These are phyloP conservation scores for Atrichornis clamosus DNA, from an alignment of 2,113 vertebrate genomes.

Conservation along the genomic window DNA sequence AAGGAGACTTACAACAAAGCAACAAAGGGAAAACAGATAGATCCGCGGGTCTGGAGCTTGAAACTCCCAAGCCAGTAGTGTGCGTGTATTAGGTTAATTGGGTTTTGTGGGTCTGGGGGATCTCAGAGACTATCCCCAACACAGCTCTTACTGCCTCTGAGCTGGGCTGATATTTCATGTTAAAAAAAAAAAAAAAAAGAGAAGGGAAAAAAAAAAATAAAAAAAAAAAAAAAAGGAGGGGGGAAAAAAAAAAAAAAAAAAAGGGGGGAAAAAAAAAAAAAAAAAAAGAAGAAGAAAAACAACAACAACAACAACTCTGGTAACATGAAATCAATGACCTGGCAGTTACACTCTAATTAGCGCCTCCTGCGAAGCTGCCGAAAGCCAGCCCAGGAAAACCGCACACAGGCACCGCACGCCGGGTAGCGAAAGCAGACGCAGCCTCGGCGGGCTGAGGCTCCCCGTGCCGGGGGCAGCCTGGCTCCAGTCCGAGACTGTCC, in stretches of 20 bases:
- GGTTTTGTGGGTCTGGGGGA: background rate
- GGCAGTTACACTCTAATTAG: constrained; percentile 68
- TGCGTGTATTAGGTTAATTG: background rate
- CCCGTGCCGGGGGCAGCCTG: background rate
- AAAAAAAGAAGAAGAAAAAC: rapidly evolving
- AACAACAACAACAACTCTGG: background rate
- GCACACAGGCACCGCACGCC: background rate
- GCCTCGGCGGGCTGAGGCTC: background rate
- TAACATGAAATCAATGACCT: constrained; percentile 62
- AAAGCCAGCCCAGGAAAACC: background rate
- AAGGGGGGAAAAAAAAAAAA: too few species aligned
- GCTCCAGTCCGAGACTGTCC: background rate
- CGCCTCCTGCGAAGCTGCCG: constrained; percentile 52
- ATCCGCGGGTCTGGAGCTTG: background rate
- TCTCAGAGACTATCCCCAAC: background rate
- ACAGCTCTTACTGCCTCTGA: background rate
- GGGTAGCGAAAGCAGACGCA: background rate
- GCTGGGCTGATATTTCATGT: background rate
- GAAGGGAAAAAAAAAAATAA: too few species aligned
- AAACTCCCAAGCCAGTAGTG: background rate
- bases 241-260: too few species aligned
- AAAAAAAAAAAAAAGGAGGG: too few species aligned
- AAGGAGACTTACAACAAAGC: constrained; percentile 45
- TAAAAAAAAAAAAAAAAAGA: too few species aligned
- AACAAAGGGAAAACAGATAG: constrained; percentile 29